A percentile compares a stretch with the other conserved stretches of the same genome.
These are phyloP conservation scores for Turritopsis dohrnii DNA, from an alignment of 30 jellyfish, hydroid and myxozoan species.

Conservation along the genomic window DNA sequence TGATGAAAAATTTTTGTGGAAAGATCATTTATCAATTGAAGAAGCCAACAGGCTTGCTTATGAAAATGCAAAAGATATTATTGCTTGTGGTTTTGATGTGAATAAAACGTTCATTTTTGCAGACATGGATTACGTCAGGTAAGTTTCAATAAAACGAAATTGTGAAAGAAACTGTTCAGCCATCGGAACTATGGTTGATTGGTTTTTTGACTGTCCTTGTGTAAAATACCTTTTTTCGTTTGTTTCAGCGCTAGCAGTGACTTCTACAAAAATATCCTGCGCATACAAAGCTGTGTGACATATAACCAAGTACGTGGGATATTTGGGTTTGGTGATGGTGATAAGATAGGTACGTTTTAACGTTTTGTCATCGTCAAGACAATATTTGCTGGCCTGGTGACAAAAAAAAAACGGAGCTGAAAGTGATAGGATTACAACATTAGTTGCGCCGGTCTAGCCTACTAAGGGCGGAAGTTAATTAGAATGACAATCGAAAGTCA, in stretches of 20 bases:
- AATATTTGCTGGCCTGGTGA: too few species aligned
- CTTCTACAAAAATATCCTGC: conserved; percentile 79
- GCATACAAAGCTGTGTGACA: conserved; percentile 84
- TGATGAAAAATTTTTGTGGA: conserved; percentile 93
- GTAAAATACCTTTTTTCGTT: not conserved
- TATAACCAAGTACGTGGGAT: conserved; percentile 89
- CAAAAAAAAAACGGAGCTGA: too few species aligned
- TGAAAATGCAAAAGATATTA: conserved; percentile 89
- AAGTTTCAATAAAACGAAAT: conserved; percentile 27
- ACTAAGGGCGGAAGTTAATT: too few species aligned
- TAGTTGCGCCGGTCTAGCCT: too few species aligned
- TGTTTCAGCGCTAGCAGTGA: conserved; percentile 60
- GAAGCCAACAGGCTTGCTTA: conserved; percentile 84
- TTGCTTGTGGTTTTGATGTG: conserved; percentile 99
- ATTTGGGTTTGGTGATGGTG: conserved; percentile 95
- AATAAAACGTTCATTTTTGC: conserved; percentile 92
- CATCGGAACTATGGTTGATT: not conserved
- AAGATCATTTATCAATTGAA: conserved; percentile 69
- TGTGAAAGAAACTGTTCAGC: not conserved
- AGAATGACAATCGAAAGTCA: too few species aligned
- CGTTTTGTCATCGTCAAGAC: too few species aligned
- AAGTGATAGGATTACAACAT: too few species aligned
- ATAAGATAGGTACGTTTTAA: conserved; percentile 62
- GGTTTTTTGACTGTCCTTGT: not conserved
- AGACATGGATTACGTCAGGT: conserved; percentile 92